Conservation (phyloP, 2,797 vertebrate species). For the Spinus pinus region DNA sequence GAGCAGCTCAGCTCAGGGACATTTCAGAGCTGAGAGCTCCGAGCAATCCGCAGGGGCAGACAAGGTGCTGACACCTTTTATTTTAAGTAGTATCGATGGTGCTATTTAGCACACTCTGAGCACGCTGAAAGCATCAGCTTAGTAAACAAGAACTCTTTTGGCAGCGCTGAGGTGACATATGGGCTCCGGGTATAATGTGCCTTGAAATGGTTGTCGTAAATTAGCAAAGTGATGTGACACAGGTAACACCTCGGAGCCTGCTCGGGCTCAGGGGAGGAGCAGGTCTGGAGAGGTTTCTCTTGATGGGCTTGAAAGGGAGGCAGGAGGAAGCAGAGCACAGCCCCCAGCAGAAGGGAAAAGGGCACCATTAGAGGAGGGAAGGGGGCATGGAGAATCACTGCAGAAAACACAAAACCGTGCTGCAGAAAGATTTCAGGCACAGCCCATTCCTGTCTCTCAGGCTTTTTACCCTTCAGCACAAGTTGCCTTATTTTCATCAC, state of each 20-base stretch:
- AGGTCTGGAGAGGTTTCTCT: background rate
- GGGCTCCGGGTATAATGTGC: background rate
- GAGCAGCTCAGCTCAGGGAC: background rate
- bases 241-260: background rate
- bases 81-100: slow-evolving; percentile 3
- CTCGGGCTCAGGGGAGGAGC: background rate
- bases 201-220: background rate
- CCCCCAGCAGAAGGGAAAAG: background rate
- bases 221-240: background rate
- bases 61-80: slow-evolving; percentile 37
- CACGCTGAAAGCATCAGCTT: background rate
- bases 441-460: background rate
- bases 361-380: background rate
- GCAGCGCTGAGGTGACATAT: slow-evolving; percentile 15
- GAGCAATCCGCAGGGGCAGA: background rate
- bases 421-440: background rate
- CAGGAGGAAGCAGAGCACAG: rapidly evolving
- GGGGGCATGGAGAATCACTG: background rate
- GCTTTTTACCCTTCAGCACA: background rate
- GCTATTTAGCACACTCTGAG: background rate
- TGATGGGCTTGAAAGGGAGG: background rate
- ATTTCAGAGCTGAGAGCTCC: background rate
- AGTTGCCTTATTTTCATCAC: background rate
- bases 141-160: slow-evolving; percentile 27
- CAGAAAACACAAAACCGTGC: rapidly evolving